Base-by-base conservation (phyloP, 2,113 vertebrate genomes). In the Xerus inauris region DNA sequence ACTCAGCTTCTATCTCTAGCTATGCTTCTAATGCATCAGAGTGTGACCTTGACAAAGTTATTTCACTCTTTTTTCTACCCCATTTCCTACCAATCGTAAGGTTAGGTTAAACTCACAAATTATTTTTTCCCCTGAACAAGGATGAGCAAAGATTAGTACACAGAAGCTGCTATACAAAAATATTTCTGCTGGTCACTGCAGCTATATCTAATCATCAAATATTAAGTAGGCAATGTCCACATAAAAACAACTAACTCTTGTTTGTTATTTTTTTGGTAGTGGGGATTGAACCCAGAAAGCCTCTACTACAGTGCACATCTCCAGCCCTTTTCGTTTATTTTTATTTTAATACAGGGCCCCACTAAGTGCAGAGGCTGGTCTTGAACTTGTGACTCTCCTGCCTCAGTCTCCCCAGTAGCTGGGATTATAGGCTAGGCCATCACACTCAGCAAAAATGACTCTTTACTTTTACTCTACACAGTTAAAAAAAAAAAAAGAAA, bases 21-120 rank as follows among this genome's bases (percentile, higher is more conserved):
- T 92, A 83, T 65, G 47, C 6, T 62, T 73, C 38, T 51, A 88
- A 88, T 35, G 32, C 95, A 93, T 95, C 49, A 97, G 67, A 89
- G 13, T 13, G 6, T 86, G 81, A 83, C 87, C 84, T 95, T 92
- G 76, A 92, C 47, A 72, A 91, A 97, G 57, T 94, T n/a, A 81
- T 73, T 76, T 84, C 51, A 75, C n/a, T 45, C 62, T 45, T 89
- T 73, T 89, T 13, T 86, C 67, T 62, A 86, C 9, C 40, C 5
- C 45, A 35, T 75, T 59, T 71, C 42, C 69, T 22, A 83, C 28
- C 32, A 64, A n/a, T 72, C 51, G 45, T 26, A 95, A 40, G 35
- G n/a, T 57, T 73, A 75, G n/a, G 20, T 49, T 59, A 94, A 94
- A 94, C 57, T n/a, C 51, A 67, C 4, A 2, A 14, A 42, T 40